A percentile compares a stretch with the other conserved stretches of the same genome.
Conservation (phyloP, 2,888 invertebrate species). For the Pseudeuparius sepicola region DNA sequence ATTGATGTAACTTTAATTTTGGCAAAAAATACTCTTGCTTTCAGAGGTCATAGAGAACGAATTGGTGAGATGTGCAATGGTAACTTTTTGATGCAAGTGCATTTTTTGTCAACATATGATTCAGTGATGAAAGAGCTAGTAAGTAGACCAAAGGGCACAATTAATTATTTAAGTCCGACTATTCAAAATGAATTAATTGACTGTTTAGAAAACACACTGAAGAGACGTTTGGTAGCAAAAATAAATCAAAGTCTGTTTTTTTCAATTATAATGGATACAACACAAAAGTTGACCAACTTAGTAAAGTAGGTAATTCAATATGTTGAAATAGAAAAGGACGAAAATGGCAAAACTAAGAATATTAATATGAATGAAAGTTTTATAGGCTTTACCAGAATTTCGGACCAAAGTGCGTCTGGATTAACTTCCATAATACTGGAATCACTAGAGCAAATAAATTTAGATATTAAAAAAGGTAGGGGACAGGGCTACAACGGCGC, state of each 20-base stretch:
- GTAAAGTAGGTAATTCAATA: no score
- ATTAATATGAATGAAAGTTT: slow-evolving; percentile 26
- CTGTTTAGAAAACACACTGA: slow-evolving; percentile 3
- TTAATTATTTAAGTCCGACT: slow-evolving; percentile 24
- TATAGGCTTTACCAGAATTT: slow-evolving; percentile 23
- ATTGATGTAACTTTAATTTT: slow-evolving; percentile 19
- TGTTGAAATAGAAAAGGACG: no score
- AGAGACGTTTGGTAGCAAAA: slow-evolving; percentile 12
- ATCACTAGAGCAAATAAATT: slow-evolving; percentile 14
- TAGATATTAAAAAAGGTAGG: slow-evolving; percentile 16
- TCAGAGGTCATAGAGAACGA: slow-evolving; percentile 18
- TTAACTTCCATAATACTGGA: slow-evolving; percentile 12
- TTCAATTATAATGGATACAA: slow-evolving; percentile 27
- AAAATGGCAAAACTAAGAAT: no score
- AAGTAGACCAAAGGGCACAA: slow-evolving; percentile 24
- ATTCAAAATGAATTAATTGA: slow-evolving; percentile 21
- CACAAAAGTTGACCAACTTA: slow-evolving; percentile 30
- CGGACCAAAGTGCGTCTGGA: slow-evolving; percentile 25
- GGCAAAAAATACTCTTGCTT: slow-evolving; percentile 19
- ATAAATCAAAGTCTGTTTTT: slow-evolving; percentile 21
- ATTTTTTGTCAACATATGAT: slow-evolving; percentile 26
- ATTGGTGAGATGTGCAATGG: slow-evolving; percentile 16
- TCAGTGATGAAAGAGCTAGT: slow-evolving; percentile 24
- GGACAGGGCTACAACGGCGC: slow-evolving; percentile 29
- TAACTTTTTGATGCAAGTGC: slow-evolving; percentile 25